These are phyloP conservation scores for Epiblema foenella DNA, from an alignment of 2,888 invertebrate species.

Conservation along the genomic window DNA sequence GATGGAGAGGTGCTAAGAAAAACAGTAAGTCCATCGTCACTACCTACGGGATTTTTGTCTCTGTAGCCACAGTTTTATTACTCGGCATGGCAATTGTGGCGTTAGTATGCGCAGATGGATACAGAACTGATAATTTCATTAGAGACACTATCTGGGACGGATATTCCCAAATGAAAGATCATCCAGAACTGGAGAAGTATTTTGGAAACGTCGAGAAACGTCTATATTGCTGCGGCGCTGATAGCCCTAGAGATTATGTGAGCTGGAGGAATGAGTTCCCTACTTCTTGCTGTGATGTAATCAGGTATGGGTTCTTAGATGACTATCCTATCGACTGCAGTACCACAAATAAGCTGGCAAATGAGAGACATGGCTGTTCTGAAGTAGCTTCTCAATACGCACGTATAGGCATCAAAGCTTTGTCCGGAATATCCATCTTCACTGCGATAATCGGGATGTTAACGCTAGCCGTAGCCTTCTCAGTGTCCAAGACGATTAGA, in stretches of 20 bases:
- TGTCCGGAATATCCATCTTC: slow-evolving; percentile 65
- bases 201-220: slow-evolving; percentile 71
- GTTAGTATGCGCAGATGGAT: slow-evolving; percentile 68
- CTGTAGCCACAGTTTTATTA: slow-evolving; percentile 59
- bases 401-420: slow-evolving; percentile 65
- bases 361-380: slow-evolving; percentile 74
- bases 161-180: slow-evolving; percentile 65
- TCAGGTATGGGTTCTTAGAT: slow-evolving; percentile 72
- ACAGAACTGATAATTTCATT: slow-evolving; percentile 69
- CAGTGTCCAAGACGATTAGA: slow-evolving; percentile 59
- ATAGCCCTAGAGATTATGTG: slow-evolving; percentile 74
- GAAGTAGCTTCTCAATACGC: slow-evolving; percentile 72
- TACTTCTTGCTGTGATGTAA: slow-evolving; percentile 73
- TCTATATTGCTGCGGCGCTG: slow-evolving; percentile 76
- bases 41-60: slow-evolving; percentile 62
- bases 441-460: slow-evolving; percentile 66
- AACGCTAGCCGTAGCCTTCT: slow-evolving; percentile 60
- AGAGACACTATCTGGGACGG: slow-evolving; percentile 77
- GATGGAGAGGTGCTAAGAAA: slow-evolving; percentile 67
- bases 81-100: slow-evolving; percentile 63
- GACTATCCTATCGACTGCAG: slow-evolving; percentile 70
- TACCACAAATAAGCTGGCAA: slow-evolving; percentile 74
- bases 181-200: slow-evolving; percentile 58
- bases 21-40: slow-evolving; percentile 61
- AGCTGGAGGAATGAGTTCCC: slow-evolving; percentile 73